A percentile compares a stretch with the other conserved stretches of the same genome.
Evolutionary conservation across 2,797 vertebrate genomes (phyloP).

Genomic region (Peromyscus attwateri): DNA sequence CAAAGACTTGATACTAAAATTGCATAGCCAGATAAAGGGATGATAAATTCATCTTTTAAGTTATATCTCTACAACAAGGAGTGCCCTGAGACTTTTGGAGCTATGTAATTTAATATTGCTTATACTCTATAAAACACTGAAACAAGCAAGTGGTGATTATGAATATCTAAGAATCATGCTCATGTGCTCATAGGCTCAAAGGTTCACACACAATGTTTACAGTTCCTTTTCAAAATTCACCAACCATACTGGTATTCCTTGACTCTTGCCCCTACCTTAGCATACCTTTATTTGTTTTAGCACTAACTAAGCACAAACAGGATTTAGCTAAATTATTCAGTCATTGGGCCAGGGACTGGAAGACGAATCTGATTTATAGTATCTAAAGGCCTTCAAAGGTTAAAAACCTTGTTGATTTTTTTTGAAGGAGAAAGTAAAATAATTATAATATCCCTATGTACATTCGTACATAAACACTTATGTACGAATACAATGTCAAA

Average conservation of each 20-base stretch:
- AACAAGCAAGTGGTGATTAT: not conserved
- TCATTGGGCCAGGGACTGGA: not conserved
- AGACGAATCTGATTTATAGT: not conserved
- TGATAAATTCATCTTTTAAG: not conserved
- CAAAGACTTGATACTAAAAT: not conserved
- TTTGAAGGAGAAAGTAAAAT: not conserved
- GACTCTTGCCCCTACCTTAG: not conserved
- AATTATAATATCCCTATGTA: not conserved
- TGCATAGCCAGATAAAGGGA: not conserved
- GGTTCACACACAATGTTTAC: not conserved
- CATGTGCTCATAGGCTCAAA: not conserved
- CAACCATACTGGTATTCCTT: not conserved
- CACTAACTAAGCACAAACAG: not conserved
- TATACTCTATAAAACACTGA: not conserved
- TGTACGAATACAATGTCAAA: not conserved
- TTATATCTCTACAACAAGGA: not conserved
- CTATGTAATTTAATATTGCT: not conserved
- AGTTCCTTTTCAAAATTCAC: conserved; percentile 16
- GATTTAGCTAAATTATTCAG: conserved; percentile 29
- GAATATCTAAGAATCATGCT: not conserved
- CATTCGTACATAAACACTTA: no score
- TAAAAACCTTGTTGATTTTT: not conserved
- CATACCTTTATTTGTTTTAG: conserved; percentile 11
- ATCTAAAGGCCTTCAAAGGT: conserved; percentile 36
- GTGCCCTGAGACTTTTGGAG: not conserved